Conservation (phyloP, 2,113 vertebrate species). For the Chionomys nivalis region DNA sequence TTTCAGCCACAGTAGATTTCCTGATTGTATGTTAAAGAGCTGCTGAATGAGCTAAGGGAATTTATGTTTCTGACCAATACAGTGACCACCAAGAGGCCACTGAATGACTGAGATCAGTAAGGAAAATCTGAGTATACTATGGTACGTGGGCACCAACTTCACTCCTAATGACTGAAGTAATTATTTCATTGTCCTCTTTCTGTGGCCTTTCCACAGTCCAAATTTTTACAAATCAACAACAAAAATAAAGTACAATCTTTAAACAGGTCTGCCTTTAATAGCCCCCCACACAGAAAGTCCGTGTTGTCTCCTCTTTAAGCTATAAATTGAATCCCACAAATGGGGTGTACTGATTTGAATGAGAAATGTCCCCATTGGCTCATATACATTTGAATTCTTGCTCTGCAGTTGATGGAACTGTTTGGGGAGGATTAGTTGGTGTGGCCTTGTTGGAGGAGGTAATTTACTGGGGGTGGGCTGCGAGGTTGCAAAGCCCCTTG, state of each 20-base stretch:
- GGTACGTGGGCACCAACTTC: background rate
- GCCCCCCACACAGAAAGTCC: background rate
- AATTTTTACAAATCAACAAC: background rate
- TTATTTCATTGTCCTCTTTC: background rate
- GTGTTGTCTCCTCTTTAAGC: background rate
- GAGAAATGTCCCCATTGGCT: background rate
- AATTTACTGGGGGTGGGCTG: background rate
- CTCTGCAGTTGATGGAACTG: background rate
- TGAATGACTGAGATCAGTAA: conserved; percentile 1
- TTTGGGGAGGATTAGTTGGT: background rate
- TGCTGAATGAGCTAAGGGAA: background rate
- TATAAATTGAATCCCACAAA: background rate
- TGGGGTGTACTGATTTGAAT: background rate
- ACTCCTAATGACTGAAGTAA: background rate
- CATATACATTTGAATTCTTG: background rate
- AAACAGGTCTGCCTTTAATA: background rate
- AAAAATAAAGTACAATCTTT: conserved; percentile 20
- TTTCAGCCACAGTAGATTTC: background rate
- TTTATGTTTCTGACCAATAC: background rate
- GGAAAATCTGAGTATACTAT: background rate
- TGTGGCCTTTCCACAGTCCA: background rate
- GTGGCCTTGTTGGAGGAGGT: background rate
- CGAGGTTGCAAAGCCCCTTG: background rate
- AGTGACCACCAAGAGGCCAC: background rate
- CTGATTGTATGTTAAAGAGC: background rate